Percentiles rank a stretch among this genome's conserved stretches.
Conservation (phyloP, 2,888 invertebrate species). For the Melinopterus prodromus region DNA sequence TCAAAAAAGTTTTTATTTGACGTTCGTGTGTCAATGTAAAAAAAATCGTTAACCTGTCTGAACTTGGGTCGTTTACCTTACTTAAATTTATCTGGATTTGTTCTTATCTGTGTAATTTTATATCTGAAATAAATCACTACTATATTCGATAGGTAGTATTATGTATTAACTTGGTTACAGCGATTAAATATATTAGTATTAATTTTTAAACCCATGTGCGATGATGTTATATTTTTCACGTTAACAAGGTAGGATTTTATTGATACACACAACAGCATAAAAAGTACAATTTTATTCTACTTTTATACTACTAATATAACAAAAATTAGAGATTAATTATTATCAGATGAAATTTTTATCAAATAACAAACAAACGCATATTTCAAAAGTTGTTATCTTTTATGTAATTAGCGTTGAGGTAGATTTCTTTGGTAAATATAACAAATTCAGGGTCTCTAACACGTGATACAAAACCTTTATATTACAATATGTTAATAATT, state of each 20-base stretch:
- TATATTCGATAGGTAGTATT: neutral
- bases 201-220: neutral
- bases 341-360: neutral
- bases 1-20: too few relatives aligned
- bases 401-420: neutral
- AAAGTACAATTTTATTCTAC: neutral
- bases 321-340: neutral
- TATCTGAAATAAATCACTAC: neutral
- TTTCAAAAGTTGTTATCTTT: neutral
- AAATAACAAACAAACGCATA: neutral
- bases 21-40: too few relatives aligned
- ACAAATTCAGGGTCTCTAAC: neutral
- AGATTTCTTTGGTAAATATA: neutral
- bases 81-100: neutral
- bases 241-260: neutral
- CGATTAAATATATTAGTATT: neutral
- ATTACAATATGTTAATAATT: neutral
- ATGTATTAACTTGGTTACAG: neutral
- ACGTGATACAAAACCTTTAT: neutral
- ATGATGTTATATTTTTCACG: neutral
- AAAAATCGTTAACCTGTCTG: too few relatives aligned
- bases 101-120: neutral
- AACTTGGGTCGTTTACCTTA: too few relatives aligned
- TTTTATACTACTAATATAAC: neutral
- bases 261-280: neutral